Percentiles rank a stretch among this genome's conserved stretches.
Conservation (phyloP, 2,888 invertebrate species). For the Drosophila monieri region DNA sequence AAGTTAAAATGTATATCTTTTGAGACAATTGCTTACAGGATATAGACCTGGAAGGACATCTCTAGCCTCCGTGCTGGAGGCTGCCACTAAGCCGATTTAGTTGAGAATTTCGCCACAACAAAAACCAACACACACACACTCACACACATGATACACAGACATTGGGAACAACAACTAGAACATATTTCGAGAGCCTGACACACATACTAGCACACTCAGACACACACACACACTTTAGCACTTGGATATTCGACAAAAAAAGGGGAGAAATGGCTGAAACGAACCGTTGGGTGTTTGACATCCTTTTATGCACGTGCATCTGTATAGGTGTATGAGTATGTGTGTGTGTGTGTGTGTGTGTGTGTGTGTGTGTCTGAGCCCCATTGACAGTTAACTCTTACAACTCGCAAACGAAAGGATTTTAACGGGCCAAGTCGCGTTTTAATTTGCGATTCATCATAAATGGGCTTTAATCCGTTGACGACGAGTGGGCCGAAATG, state of each 20-base stretch:
- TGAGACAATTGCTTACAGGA: neutral
- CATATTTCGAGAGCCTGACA: slow-evolving; percentile 6
- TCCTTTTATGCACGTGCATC: slow-evolving; percentile 18
- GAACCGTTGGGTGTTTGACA: slow-evolving; percentile 12
- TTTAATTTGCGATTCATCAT: slow-evolving; percentile 13
- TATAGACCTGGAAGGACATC: neutral
- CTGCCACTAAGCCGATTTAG: slow-evolving; percentile 60
- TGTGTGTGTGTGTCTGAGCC: slow-evolving; percentile 1
- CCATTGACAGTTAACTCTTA: slow-evolving; percentile 20
- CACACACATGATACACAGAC: neutral
- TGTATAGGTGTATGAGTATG: neutral
- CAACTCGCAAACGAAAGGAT: slow-evolving; percentile 23
- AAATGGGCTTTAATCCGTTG: slow-evolving; percentile 23
- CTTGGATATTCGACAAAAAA: slow-evolving; percentile 1
- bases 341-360: neutral
- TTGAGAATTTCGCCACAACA: slow-evolving; percentile 37
- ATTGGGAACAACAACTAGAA: slow-evolving; percentile 17
- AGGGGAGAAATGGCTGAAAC: neutral
- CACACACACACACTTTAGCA: slow-evolving; percentile 1
- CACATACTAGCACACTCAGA: neutral
- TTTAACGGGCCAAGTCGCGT: slow-evolving; percentile 7
- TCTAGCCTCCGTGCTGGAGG: slow-evolving; percentile 10
- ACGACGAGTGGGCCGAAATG: slow-evolving; percentile 2
- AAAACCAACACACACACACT: slow-evolving; percentile 2
- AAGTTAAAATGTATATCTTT: neutral